phyloP scores from a whole-genome alignment of 1,140 invertebrate species.

The Cherax destructor region DNA sequence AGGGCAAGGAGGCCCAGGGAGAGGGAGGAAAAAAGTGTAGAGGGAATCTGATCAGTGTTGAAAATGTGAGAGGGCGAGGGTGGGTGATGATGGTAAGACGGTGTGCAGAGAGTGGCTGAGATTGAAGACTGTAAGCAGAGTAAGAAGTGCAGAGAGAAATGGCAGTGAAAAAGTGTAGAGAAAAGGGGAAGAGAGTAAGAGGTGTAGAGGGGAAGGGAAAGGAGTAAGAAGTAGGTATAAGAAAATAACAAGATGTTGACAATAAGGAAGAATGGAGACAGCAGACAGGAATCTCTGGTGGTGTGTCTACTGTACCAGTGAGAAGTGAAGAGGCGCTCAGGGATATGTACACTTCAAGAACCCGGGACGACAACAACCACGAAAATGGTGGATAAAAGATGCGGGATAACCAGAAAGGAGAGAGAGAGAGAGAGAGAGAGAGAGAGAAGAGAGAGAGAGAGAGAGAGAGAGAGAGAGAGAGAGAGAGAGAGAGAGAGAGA shows the following conservation, averaged over 20 bases:
- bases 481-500: not conserved
- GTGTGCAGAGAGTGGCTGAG: not conserved
- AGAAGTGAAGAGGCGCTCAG: not conserved
- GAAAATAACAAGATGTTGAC: not conserved
- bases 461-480: not conserved
- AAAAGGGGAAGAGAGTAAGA: not conserved
- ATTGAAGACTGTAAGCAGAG: not conserved
- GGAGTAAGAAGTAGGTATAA: not conserved
- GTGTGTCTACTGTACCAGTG: too few relatives aligned
- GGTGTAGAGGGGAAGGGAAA: not conserved
- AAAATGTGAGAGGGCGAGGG: not conserved
- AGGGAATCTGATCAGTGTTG: not conserved
- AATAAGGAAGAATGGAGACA: not conserved
- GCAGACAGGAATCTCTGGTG: too few relatives aligned
- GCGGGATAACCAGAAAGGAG: not conserved
- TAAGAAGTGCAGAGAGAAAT: not conserved
- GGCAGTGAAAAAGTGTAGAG: not conserved
- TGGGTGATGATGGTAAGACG: not conserved
- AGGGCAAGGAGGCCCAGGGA: not conserved
- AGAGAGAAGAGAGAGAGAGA: not conserved
- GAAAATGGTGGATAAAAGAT: not conserved
- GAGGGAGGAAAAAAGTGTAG: not conserved
- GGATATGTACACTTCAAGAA: too few relatives aligned
- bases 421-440: not conserved
- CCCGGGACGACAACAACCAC: too few relatives aligned